Percentiles rank a stretch among this genome's conserved stretches.
Conservation (phyloP, 1,140 invertebrate species). For the Cyrtorhinus lividipennis region DNA sequence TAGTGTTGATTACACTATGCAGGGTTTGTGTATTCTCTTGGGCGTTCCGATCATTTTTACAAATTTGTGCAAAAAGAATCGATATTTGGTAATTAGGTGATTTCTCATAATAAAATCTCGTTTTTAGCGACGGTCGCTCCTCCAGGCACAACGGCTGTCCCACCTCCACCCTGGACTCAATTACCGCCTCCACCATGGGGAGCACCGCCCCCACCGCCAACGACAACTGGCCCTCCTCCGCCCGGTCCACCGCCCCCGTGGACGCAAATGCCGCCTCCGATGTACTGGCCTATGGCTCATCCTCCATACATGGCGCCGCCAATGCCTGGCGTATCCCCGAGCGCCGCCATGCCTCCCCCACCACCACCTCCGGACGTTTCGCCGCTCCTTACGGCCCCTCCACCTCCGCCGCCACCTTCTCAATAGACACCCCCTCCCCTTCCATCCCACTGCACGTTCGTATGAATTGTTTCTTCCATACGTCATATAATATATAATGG, state of each 20-base stretch:
- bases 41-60: no score
- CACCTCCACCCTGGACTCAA: conserved; percentile 25
- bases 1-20: no score
- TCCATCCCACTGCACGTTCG: no score
- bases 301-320: conserved; percentile 33
- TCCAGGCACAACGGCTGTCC: conserved; percentile 26
- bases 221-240: conserved; percentile 29
- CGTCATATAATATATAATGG: no score
- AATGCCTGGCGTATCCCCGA: neutral
- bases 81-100: no score
- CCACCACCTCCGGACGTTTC: conserved; percentile 22
- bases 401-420: conserved; percentile 21
- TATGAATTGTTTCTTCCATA: no score
- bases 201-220: conserved; percentile 25
- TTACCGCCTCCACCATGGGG: conserved; percentile 33
- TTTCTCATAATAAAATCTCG: no score
- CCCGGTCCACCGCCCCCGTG: conserved; percentile 34
- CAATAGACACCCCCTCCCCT: conserved; percentile 1
- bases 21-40: no score
- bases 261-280: conserved; percentile 34
- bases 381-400: conserved; percentile 16
- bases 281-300: conserved; percentile 41
- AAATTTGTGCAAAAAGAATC: no score
- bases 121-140: conserved; percentile 27
- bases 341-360: conserved; percentile 5